Percentiles rank a stretch among this genome's conserved stretches.
These are phyloP conservation scores for Protonibea diacanthus DNA, from an alignment of 2,797 vertebrate genomes.

Conservation along the genomic window DNA sequence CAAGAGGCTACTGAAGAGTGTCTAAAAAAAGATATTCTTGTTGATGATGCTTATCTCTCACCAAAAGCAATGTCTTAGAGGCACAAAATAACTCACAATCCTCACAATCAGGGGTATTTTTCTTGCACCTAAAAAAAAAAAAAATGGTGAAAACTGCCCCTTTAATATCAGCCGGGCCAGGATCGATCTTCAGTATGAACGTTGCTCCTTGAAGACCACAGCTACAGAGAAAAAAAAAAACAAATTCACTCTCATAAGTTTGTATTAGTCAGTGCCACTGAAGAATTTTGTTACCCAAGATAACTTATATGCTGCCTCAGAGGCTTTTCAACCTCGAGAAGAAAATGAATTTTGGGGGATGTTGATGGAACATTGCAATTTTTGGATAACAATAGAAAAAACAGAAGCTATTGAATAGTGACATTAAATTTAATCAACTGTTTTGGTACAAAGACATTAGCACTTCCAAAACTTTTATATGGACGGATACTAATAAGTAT, in stretches of 20 bases:
- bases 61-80: neutral
- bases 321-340: constrained; percentile 15
- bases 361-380: neutral
- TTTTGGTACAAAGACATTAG: neutral
- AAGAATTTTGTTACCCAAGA: neutral
- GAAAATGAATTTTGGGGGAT: neutral
- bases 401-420: neutral
- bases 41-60: neutral
- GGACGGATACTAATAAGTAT: neutral
- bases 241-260: neutral
- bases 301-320: neutral
- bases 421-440: neutral
- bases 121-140: neutral
- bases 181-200: neutral
- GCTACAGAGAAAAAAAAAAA: constrained; percentile 2
- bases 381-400: neutral
- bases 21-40: neutral
- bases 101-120: neutral
- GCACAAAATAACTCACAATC: neutral
- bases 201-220: neutral
- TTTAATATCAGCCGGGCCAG: neutral
- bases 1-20: neutral
- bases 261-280: constrained; percentile 1
- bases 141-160: neutral
- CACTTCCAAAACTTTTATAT: neutral